phyloP scores from a whole-genome alignment of 2,888 invertebrate species.

The Drosophila vallismaia region DNA sequence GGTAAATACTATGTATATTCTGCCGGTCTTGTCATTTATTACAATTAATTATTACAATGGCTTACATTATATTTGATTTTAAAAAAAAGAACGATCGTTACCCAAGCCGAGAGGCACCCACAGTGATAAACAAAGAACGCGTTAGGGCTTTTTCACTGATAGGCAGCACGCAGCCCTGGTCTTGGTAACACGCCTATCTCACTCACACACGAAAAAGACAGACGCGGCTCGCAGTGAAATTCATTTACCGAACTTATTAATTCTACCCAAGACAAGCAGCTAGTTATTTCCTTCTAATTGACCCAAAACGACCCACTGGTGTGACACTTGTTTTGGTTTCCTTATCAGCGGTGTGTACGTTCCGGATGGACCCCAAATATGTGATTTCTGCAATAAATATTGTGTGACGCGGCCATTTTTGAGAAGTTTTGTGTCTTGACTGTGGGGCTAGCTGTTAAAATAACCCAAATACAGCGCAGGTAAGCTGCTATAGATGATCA shows the following conservation, averaged over 20 bases:
- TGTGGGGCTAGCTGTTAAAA: constrained; percentile 54
- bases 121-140: constrained; percentile 23
- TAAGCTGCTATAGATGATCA: constrained; percentile 36
- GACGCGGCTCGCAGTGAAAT: constrained; percentile 71
- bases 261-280: constrained; percentile 63
- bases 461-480: constrained; percentile 70
- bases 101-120: neutral
- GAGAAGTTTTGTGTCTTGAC: constrained; percentile 57
- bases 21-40: no score
- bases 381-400: constrained; percentile 42
- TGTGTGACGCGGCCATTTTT: constrained; percentile 78
- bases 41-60: no score
- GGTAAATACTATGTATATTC: neutral
- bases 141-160: constrained; percentile 30
- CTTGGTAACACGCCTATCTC: constrained; percentile 69
- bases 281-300: constrained; percentile 81
- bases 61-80: neutral
- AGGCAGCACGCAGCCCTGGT: constrained; percentile 56
- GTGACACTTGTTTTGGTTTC: constrained; percentile 71
- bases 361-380: constrained; percentile 54
- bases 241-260: constrained; percentile 75
- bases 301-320: constrained; percentile 71
- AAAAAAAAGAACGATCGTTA: constrained; percentile 2
- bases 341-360: constrained; percentile 33
- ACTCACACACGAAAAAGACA: constrained; percentile 72